phyloP scores from a whole-genome alignment of 2,888 invertebrate species.

The Notodonta ziczac region DNA sequence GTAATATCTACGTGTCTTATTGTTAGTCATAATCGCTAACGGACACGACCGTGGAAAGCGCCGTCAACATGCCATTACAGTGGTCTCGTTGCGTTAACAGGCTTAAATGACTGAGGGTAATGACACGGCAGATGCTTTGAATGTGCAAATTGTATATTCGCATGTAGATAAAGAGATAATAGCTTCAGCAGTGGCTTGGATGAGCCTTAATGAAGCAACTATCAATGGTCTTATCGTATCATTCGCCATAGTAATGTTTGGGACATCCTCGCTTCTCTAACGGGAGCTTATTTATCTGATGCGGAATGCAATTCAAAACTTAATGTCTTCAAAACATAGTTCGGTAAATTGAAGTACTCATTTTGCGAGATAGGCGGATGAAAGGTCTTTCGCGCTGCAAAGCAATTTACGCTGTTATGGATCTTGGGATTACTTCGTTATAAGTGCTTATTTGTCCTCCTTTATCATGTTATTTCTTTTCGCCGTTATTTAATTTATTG shows the following conservation, averaged over 20 bases:
- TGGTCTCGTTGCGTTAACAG: slow-evolving; percentile 74
- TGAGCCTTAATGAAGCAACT: slow-evolving; percentile 16
- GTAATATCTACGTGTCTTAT: slow-evolving; percentile 50
- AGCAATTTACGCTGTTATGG: slow-evolving; percentile 40
- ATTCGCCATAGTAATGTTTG: slow-evolving; percentile 18
- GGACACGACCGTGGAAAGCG: slow-evolving; percentile 69
- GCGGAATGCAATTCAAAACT: slow-evolving; percentile 13
- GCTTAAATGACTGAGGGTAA: slow-evolving; percentile 78
- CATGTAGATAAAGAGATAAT: slow-evolving; percentile 52
- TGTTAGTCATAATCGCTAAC: slow-evolving; percentile 62
- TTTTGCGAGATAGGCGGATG: slow-evolving; percentile 41
- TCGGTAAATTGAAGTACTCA: slow-evolving; percentile 42
- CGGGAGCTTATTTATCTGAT: neutral
- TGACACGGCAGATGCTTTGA: slow-evolving; percentile 79
- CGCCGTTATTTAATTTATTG: neutral
- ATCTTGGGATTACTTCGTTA: slow-evolving; percentile 32
- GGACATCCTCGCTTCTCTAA: slow-evolving; percentile 13
- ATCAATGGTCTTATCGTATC: slow-evolving; percentile 2
- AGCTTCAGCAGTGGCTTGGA: slow-evolving; percentile 34
- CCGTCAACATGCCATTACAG: slow-evolving; percentile 69
- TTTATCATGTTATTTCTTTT: slow-evolving; percentile 5
- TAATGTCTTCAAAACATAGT: slow-evolving; percentile 23
- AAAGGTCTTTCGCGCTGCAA: slow-evolving; percentile 45
- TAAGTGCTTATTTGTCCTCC: neutral
- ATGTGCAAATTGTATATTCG: slow-evolving; percentile 67